A percentile compares a stretch with the other conserved stretches of the same genome.
These are phyloP conservation scores for Phrynosoma platyrhinos DNA, from an alignment of 2,113 vertebrate species.

Conservation along the genomic window DNA sequence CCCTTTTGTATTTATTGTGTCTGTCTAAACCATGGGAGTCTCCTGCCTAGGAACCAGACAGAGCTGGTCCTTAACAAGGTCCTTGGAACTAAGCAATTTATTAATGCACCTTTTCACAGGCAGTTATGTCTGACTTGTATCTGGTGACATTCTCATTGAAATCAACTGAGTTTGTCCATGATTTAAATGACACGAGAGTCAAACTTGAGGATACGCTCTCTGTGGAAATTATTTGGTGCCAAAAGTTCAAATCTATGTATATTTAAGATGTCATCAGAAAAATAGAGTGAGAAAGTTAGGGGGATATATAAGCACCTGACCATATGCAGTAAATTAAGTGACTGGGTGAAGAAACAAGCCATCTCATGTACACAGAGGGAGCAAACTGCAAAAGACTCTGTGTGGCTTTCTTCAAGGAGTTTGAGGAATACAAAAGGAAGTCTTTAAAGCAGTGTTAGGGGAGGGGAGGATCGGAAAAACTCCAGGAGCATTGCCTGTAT, in stretches of 20 bases:
- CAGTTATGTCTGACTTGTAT: neutral
- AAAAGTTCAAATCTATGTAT: neutral
- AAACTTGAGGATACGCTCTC: neutral
- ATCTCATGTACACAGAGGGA: neutral
- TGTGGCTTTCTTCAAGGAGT: neutral
- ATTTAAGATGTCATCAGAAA: neutral
- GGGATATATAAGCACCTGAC: neutral
- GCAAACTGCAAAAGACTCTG: neutral
- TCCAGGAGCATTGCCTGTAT: constrained; percentile 20
- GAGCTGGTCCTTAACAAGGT: neutral
- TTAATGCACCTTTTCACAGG: accelerated
- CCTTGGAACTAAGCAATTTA: neutral
- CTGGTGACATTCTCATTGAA: neutral
- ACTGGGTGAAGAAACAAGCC: neutral
- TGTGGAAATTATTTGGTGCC: neutral
- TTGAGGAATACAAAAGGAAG: constrained; percentile 27
- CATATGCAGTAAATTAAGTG: constrained; percentile 8
- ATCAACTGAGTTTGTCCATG: neutral
- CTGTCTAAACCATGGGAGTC: accelerated
- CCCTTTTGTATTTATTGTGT: accelerated
- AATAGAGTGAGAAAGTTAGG: neutral
- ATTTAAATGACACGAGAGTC: neutral
- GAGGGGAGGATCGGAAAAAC: neutral
- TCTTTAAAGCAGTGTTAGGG: constrained; percentile 2
- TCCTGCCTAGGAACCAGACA: accelerated